phyloP scores from a whole-genome alignment of 1,140 invertebrate genomes.

The Drosophila cardini region DNA sequence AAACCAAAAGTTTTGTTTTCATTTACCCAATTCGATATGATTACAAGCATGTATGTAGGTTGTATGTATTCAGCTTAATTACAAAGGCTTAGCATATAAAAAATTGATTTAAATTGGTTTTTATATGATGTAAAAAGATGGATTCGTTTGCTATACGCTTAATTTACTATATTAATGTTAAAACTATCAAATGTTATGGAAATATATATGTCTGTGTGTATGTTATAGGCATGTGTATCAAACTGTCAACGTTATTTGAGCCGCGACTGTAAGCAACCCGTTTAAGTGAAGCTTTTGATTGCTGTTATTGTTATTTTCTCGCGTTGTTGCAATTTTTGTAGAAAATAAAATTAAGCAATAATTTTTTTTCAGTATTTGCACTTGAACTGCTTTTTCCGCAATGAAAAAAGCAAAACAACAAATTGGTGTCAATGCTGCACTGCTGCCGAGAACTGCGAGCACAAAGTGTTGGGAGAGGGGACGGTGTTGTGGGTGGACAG shows the following conservation, averaged over 20 bases:
- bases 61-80: slow-evolving; percentile 57
- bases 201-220: slow-evolving; percentile 48
- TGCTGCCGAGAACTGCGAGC: neutral
- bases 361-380: slow-evolving; percentile 46
- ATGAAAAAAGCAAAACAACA: slow-evolving; percentile 29
- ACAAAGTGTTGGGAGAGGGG: neutral
- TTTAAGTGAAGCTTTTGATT: slow-evolving; percentile 41
- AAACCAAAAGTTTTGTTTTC: slow-evolving; percentile 48
- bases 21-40: slow-evolving; percentile 47
- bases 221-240: slow-evolving; percentile 6
- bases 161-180: slow-evolving; percentile 54
- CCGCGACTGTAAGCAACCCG: slow-evolving; percentile 20
- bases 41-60: slow-evolving; percentile 53
- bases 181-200: slow-evolving; percentile 31
- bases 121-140: slow-evolving; percentile 28
- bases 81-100: slow-evolving; percentile 66
- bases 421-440: slow-evolving; percentile 54
- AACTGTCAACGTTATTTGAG: slow-evolving; percentile 34
- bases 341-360: slow-evolving; percentile 49
- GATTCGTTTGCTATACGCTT: slow-evolving; percentile 38
- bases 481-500: neutral
- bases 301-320: slow-evolving; percentile 42
- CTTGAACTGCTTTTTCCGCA: slow-evolving; percentile 55
- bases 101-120: slow-evolving; percentile 59
- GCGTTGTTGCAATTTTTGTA: slow-evolving; percentile 12